phyloP scores from a whole-genome alignment of 2,113 vertebrate species.

The Grantiella picta region DNA sequence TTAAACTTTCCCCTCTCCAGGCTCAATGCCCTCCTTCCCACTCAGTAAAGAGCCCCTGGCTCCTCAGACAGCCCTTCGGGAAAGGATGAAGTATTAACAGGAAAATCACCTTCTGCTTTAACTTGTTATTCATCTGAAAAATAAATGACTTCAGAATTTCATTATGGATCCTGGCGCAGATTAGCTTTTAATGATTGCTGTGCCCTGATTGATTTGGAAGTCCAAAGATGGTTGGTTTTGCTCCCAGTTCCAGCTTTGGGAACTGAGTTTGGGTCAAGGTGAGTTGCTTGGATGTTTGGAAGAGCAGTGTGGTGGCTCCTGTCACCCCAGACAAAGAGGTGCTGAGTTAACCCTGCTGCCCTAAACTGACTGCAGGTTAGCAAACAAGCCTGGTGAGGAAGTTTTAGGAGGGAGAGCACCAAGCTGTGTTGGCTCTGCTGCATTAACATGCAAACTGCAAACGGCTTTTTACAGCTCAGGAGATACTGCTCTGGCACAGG shows the following conservation, averaged over 20 bases:
- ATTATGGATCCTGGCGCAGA: background rate
- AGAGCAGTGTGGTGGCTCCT: background rate
- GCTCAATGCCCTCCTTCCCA: background rate
- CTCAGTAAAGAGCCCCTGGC: background rate
- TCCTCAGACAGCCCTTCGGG: background rate
- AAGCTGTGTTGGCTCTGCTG: background rate
- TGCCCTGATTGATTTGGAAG: background rate
- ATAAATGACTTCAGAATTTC: background rate
- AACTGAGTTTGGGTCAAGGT: background rate
- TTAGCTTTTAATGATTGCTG: background rate
- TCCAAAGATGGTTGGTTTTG: background rate
- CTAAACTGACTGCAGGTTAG: background rate
- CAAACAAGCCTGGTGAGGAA: background rate
- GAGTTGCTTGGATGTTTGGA: background rate
- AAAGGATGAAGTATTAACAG: background rate
- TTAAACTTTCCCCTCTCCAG: background rate
- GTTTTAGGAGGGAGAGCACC: background rate
- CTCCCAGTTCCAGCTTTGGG: background rate
- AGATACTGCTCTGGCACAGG: background rate
- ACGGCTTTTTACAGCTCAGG: background rate
- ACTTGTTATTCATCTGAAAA: background rate
- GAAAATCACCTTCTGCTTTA: background rate
- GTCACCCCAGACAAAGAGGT: background rate
- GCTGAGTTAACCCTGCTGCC: background rate
- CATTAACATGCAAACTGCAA: constrained; percentile 5